A percentile compares a stretch with the other conserved stretches of the same genome.
Evolutionary conservation across 1,140 invertebrate species (phyloP).

Genomic region (Neodiprion lecontei): DNA sequence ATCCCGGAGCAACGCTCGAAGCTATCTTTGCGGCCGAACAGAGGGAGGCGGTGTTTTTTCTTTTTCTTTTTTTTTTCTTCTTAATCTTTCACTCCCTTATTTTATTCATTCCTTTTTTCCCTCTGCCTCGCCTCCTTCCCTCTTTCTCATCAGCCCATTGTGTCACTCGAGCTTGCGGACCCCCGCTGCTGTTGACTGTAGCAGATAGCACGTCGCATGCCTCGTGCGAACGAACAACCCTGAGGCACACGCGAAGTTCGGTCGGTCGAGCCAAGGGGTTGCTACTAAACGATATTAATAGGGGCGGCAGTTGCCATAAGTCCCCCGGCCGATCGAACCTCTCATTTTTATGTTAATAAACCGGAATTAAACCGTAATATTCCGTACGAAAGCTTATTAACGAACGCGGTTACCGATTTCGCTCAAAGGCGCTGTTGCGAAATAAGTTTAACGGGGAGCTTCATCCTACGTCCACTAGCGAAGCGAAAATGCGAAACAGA

Average conservation of each 20-base stretch:
- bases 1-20: not conserved
- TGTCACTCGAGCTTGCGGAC: not conserved
- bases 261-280: not conserved
- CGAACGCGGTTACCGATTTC: too few species aligned
- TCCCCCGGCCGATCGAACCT: not conserved
- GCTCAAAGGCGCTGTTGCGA: too few species aligned
- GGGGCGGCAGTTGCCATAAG: not conserved
- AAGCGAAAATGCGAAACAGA: too few species aligned
- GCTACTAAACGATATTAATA: not conserved
- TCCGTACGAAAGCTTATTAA: too few species aligned
- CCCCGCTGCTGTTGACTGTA: not conserved
- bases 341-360: slow-evolving; percentile 4
- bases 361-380: too few species aligned
- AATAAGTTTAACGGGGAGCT: too few species aligned
- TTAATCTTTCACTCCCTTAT: too few species aligned
- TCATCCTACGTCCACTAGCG: too few species aligned
- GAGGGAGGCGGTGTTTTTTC: not conserved
- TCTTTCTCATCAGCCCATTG: slow-evolving; percentile 4
- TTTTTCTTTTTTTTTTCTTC: not conserved
- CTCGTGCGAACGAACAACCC: slow-evolving; percentile 2
- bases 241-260: not conserved
- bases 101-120: not conserved
- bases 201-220: not conserved
- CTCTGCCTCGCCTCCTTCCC: not conserved
- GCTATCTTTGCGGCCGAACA: not conserved